Base-by-base conservation (phyloP, 2,888 invertebrate species). In the Calliopum simillimum region DNA sequence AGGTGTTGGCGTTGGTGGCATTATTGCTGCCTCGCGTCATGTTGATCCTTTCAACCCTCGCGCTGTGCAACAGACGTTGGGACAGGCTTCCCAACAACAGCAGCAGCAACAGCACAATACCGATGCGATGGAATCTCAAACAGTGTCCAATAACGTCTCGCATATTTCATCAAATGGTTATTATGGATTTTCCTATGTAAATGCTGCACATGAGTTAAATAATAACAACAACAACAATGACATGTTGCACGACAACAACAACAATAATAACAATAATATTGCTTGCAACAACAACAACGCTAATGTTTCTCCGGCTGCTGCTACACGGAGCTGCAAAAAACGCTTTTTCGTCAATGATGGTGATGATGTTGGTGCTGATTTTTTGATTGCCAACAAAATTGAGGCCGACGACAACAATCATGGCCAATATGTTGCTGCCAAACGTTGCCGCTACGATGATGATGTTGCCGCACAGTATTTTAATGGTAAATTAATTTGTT, bases 141-240 rank as follows among this genome's bases (percentile, higher is more conserved):
- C 19, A 56, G 14, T 16, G 25, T 2, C 8, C 33, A 55, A n/a
- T 33, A 33, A 8, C 63, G 67, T 82, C 14, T 81, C 81, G 41
- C 82, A 81, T 70, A 78, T 82, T 64, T 80, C 81, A 25, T 82
- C 84, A 2, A 83, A 84, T 72, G 84, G 82, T 43, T 84, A 84
- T 66, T 84, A 84, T 72, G 83, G 84, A 47, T 83, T 82, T 77
- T 80, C 81, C 33, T 77, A 79, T 70, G 72, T 82, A 67, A 79
- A 79, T 77, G 78, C 80, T 43, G 77, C 71, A 47, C 76, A 76
- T 56, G 74, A 71, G 41, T 16, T 62, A 11, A 68, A 74, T 68
- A 73, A 77, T 55, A 79, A 79, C 63, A 79, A 78, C 46, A 77
- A 78, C 21, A 74, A 74, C 43, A 33, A 33, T 33, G 33, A 33